Conservation (phyloP, 2,113 vertebrate species). For the Oreochromis tanganicae region DNA sequence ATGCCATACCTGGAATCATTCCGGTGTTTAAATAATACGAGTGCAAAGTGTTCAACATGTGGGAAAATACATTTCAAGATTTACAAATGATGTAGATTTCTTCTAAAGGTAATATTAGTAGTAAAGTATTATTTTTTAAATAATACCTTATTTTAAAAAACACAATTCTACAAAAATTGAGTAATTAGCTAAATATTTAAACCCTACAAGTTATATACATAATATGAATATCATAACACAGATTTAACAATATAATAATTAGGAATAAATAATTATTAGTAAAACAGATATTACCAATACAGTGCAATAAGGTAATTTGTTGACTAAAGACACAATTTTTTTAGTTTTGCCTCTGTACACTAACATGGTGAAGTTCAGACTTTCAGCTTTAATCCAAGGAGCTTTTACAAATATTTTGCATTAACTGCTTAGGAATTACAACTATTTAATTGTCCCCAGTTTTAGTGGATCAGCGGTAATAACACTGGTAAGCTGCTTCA, state of each 20-base stretch:
- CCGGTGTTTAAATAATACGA: neutral
- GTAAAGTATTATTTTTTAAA: accelerated
- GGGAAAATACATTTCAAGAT: neutral
- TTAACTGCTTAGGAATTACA: neutral
- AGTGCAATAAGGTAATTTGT: neutral
- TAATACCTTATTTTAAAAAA: neutral
- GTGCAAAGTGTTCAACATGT: neutral
- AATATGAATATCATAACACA: neutral
- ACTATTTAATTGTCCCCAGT: neutral
- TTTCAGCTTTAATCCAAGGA: neutral
- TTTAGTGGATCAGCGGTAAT: neutral
- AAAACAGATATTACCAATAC: neutral
- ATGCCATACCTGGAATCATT: neutral
- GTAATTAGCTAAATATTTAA: neutral
- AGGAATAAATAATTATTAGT: neutral
- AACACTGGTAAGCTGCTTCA: neutral
- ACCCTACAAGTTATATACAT: neutral
- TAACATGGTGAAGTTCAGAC: neutral
- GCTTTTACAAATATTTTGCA: neutral
- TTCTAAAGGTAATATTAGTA: neutral
- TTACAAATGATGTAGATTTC: neutral
- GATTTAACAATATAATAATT: neutral
- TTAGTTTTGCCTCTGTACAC: neutral
- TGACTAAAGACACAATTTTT: neutral
- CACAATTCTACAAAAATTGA: neutral